A percentile compares a stretch with the other conserved stretches of the same genome.
Evolutionary conservation across 2,797 vertebrate species (phyloP).

Genomic region (Thalassophryne amazonica): DNA sequence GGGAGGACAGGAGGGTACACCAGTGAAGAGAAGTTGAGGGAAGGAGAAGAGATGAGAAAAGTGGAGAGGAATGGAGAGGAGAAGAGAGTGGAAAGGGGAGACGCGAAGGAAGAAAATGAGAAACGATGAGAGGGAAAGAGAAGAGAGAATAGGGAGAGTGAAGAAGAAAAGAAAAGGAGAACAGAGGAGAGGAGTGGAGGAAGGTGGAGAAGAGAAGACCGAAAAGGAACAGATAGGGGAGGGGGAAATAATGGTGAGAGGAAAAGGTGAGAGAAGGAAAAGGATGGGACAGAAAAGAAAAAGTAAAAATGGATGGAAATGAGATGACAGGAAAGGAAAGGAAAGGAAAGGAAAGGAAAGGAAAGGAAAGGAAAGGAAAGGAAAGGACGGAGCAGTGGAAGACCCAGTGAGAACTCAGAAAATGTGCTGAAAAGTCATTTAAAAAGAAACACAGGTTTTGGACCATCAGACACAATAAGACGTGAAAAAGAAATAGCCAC

Average conservation of each 20-base stretch:
- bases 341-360: background rate
- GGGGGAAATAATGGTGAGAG: no score
- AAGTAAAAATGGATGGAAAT: background rate
- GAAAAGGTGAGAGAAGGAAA: background rate
- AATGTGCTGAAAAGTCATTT: background rate
- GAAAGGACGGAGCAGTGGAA: no score
- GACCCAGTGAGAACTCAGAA: background rate
- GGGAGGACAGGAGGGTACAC: no score
- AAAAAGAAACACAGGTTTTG: no score
- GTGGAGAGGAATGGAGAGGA: background rate
- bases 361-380: conserved; percentile 3
- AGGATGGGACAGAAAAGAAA: background rate
- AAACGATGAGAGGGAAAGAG: conserved; percentile 2
- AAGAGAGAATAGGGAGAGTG: background rate
- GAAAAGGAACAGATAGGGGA: no score
- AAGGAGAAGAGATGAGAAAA: background rate
- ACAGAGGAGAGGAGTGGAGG: background rate
- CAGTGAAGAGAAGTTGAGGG: background rate
- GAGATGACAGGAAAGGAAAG: background rate
- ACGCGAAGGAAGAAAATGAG: conserved; percentile 1
- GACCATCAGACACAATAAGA: no score
- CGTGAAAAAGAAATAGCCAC: no score
- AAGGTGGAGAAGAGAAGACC: background rate
- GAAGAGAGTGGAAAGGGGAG: conserved; percentile 49
- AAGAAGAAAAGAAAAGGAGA: background rate